Evolutionary conservation across 2,113 vertebrate genomes (phyloP), one percentile per base, ranked within the genome.

Genomic region (Campylomormyrus numenius): DNA sequence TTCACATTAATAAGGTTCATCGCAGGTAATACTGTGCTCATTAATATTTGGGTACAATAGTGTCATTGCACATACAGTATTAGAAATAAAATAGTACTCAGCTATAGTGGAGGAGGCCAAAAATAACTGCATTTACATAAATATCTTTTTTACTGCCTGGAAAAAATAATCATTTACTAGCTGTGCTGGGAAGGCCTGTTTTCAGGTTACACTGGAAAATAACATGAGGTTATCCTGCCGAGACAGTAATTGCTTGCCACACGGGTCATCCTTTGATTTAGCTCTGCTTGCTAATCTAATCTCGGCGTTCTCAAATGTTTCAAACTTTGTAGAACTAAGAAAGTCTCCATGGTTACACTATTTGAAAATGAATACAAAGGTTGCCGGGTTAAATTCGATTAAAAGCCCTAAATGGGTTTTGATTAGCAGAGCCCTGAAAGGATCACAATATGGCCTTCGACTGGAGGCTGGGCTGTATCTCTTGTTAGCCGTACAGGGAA

Each of bases 241-340:
- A 35, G 49, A 89, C 24, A 83, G 74, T 83, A 89, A 89, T 89
- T 89, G 88, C 88, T 52, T 89, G 74, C 88, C 88, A 84, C 88
- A 52, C 5, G 24, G 74, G 88, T 89, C 74, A 84, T 24, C 46
- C 88, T 89, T 89, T 84, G 74, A 56, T 84, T 89, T 56, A 52
- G 8, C 74, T 45, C 11, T 27, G 74, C 77, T 89, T 83, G 88
- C 88, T 89, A 77, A 89, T 89, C 88, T 89, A 56, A 83, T 84
- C 74, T 83, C 24, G 27, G 50, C 27, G 21, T 89, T 84, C 35
- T 8, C 70, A 89, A 56, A 77, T 24, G 77, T 45, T 83, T 89
- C 88, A 50, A 53, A 24, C 74, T 84, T 83, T 87, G 49, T 31
- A 31, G 49, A 53, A 53, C 27, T 53, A 31, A 53, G 85, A 87